A percentile compares a stretch with the other conserved stretches of the same genome.
Conservation (phyloP, 2,113 vertebrate genomes). For the Benitochromis conjunctus region DNA sequence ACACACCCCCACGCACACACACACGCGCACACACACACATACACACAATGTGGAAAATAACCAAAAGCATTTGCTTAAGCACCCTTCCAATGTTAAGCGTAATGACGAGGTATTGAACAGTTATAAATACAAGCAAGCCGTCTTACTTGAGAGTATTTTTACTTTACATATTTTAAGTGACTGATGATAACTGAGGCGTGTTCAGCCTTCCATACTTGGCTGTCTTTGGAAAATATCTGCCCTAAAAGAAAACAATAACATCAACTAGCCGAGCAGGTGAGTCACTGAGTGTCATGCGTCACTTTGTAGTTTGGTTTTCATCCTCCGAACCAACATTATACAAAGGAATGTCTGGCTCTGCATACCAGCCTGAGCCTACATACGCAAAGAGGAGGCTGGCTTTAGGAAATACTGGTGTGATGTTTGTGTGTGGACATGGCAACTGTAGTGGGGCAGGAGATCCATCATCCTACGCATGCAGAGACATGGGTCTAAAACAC, state of each 20-base stretch:
- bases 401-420: not conserved
- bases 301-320: not conserved
- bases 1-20: not conserved
- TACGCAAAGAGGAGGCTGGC: conserved; percentile 5
- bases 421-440: not conserved
- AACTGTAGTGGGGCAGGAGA: not conserved
- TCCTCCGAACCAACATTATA: not conserved
- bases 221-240: not conserved
- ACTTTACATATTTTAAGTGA: not conserved
- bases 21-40: not conserved
- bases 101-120: not conserved
- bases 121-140: not conserved
- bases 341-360: conserved; percentile 50
- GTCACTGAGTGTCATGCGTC: not conserved
- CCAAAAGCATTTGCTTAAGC: not conserved
- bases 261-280: conserved; percentile 18
- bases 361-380: conserved; percentile 12
- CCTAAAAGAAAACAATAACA: conserved; percentile 21
- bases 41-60: not conserved
- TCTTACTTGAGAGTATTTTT: not conserved
- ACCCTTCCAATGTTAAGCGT: not conserved
- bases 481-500: not conserved
- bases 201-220: not conserved
- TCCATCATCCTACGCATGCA: not conserved
- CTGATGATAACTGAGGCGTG: not conserved